Evolutionary conservation across 2,888 invertebrate species (phyloP).

Genomic region (Lissonota sp.): DNA sequence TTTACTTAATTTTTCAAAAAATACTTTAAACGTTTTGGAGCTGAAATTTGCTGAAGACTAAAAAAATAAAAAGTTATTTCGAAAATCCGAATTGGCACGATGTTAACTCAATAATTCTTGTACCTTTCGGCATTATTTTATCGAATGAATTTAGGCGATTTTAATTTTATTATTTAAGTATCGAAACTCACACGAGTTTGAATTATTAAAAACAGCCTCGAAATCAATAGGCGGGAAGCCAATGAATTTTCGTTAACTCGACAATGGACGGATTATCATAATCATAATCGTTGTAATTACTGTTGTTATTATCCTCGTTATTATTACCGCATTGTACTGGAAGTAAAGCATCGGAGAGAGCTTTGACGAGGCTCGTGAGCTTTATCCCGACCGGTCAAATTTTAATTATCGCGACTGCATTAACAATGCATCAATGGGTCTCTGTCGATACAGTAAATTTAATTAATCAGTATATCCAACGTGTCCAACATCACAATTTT

Average conservation of each 20-base stretch:
- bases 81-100: too few species aligned
- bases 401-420: slow-evolving; percentile 7
- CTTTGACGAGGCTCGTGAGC: slow-evolving; percentile 1
- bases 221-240: too few species aligned
- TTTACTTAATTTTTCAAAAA: too few species aligned
- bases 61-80: too few species aligned
- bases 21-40: too few species aligned
- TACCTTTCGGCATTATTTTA: too few species aligned
- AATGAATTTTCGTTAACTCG: slow-evolving; percentile 16
- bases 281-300: slow-evolving; percentile 14
- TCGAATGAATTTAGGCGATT: too few species aligned
- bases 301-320: slow-evolving; percentile 20
- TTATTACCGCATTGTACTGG: not conserved
- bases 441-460: slow-evolving; percentile 10
- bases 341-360: not conserved
- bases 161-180: too few species aligned
- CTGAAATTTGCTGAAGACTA: too few species aligned
- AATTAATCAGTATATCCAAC: not conserved
- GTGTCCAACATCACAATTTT: not conserved
- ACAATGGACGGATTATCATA: slow-evolving; percentile 15
- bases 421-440: slow-evolving; percentile 9
- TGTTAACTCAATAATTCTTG: too few species aligned
- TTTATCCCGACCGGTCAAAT: not conserved
- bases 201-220: too few species aligned
- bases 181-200: too few species aligned